Evolutionary conservation across 2,113 vertebrate species (phyloP).

Genomic region (Equus quagga): DNA sequence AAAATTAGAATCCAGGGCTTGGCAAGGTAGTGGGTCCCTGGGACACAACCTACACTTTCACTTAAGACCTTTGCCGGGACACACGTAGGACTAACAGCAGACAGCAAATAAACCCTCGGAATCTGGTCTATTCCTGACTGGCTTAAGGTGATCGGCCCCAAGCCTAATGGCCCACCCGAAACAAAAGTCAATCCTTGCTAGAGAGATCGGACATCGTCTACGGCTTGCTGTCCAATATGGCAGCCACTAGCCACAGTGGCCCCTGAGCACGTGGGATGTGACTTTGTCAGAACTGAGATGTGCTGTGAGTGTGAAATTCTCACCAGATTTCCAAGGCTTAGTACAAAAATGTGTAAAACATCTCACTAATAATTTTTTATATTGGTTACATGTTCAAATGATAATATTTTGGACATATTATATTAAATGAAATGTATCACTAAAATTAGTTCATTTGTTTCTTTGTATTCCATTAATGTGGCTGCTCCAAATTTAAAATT

Average conservation of each 20-base stretch:
- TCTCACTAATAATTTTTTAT: neutral
- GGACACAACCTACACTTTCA: rapidly evolving
- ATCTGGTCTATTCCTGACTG: neutral
- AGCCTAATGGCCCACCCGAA: too few relatives aligned
- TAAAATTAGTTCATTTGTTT: neutral
- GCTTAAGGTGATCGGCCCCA: neutral
- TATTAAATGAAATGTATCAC: neutral
- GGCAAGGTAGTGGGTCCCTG: neutral
- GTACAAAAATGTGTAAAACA: neutral
- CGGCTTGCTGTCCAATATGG: neutral
- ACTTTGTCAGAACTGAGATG: neutral
- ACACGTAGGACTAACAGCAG: too few relatives aligned
- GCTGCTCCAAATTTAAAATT: neutral
- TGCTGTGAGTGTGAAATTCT: neutral
- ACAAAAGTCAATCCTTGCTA: neutral
- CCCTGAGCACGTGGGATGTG: neutral
- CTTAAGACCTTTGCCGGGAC: neutral
- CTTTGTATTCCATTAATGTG: neutral
- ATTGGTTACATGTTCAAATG: neutral
- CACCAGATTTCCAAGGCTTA: neutral
- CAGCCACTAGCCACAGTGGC: neutral
- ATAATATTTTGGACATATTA: neutral
- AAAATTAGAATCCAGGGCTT: too few relatives aligned
- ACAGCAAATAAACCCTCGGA: neutral
- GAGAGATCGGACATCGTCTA: rapidly evolving